Evolutionary conservation across 2,888 invertebrate species (phyloP), one percentile per base, ranked within the genome.

Genomic region (Mesorhabditis belari): DNA sequence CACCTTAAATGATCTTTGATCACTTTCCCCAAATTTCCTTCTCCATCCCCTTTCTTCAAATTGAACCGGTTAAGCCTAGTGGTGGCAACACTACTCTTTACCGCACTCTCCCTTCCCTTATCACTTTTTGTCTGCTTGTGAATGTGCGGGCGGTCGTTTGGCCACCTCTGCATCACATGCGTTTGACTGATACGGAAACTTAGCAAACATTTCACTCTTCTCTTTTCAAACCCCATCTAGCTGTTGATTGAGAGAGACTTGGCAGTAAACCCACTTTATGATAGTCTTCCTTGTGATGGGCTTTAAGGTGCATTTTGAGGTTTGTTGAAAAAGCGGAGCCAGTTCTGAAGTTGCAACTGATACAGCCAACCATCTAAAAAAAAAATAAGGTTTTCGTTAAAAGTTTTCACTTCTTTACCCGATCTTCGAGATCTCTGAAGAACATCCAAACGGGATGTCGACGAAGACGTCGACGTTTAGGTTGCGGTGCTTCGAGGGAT

Each of bases 391-490:
- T n/a, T n/a, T 19, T 19, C 23, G 29, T 0, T 55, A 9, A 25
- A 21, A 3, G n/a, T 12, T 55, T 19, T 19, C 17, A 29, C 23
- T 26, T 12, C 23, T 17, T 17, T 55, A 75, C 74, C 63, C 75
- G 66, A 59, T 77, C 77, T 56, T 76, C 76, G 23, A 76, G 61
- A 66, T 76, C 76, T 44, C 67, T 65, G 67, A 76, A 77, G 61
- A 70, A 77, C 61, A 73, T 71, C 77, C 77, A 77, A 5, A 77
- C 77, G 5, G 77, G 77, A 66, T 77, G 77, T 17, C 76, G 66
- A 2, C 76, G 60, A n/a, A 75, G 65, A 19, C 75, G 58, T 26
- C 74, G 64, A 27, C 76, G 58, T 57, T 75, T 76, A 49, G 73
- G 73, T 51, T 73, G 73, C 1, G 70, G 71, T 19, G 70, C 65